Evolutionary conservation across 2,888 invertebrate species (phyloP).

Genomic region (Stictocephala bisonia): DNA sequence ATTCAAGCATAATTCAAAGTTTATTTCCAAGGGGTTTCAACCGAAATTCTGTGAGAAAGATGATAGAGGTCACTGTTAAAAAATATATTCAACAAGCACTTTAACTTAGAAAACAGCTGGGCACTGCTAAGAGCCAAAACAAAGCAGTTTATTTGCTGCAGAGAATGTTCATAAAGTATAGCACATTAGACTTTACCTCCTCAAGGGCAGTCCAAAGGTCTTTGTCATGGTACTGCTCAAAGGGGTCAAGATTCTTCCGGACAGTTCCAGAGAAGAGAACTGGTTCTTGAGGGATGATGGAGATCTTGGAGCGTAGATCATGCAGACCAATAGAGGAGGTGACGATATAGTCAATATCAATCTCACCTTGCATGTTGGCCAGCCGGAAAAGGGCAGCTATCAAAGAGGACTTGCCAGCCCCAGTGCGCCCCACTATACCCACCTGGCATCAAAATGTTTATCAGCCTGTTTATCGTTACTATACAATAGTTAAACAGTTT

Average conservation of each 20-base stretch:
- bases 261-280: slow-evolving; percentile 88
- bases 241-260: slow-evolving; percentile 91
- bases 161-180: no score
- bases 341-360: slow-evolving; percentile 83
- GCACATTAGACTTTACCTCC: slow-evolving; percentile 77
- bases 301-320: slow-evolving; percentile 79
- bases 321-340: slow-evolving; percentile 78
- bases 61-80: no score
- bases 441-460: slow-evolving; percentile 69
- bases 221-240: slow-evolving; percentile 81
- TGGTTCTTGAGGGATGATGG: slow-evolving; percentile 89
- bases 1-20: no score
- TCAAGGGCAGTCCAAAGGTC: slow-evolving; percentile 87
- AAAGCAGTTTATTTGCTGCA: no score
- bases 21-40: no score
- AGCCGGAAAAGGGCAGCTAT: slow-evolving; percentile 85
- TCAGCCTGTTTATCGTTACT: no score
- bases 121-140: no score
- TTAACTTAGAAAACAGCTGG: no score
- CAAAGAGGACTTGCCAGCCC: slow-evolving; percentile 85
- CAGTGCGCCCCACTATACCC: slow-evolving; percentile 86
- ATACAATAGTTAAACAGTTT: no score
- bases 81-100: no score
- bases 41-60: no score
- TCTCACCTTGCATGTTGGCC: slow-evolving; percentile 79